Conservation (phyloP, 2,888 invertebrate genomes). For the Mechanitis messenoides region DNA sequence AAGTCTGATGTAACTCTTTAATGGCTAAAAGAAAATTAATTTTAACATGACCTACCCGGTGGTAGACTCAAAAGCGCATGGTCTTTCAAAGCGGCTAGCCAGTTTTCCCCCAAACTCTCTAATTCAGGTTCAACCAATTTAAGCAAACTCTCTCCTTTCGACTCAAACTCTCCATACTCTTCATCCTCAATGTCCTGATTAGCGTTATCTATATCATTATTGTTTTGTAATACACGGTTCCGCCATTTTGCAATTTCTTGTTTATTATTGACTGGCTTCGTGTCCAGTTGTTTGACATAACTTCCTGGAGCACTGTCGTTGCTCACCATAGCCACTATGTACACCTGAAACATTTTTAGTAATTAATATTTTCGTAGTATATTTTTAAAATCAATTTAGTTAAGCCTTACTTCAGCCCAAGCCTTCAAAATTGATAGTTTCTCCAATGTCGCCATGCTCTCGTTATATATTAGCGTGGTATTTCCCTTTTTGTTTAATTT, state of each 20-base stretch:
- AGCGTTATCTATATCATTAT: slow-evolving; percentile 56
- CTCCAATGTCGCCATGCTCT: slow-evolving; percentile 97
- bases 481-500: slow-evolving; percentile 88
- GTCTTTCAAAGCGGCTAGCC: slow-evolving; percentile 96
- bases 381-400: not conserved
- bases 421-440: slow-evolving; percentile 97
- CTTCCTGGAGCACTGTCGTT: slow-evolving; percentile 83
- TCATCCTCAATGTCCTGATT: slow-evolving; percentile 54
- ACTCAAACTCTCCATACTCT: slow-evolving; percentile 85
- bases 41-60: slow-evolving; percentile 68
- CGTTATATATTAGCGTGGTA: slow-evolving; percentile 90
- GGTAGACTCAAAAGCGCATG: slow-evolving; percentile 95
- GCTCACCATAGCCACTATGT: slow-evolving; percentile 94
- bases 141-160: slow-evolving; percentile 87
- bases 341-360: slow-evolving; percentile 77
- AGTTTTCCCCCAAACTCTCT: slow-evolving; percentile 92
- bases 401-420: slow-evolving; percentile 91
- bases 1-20: too few species aligned
- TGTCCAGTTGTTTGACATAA: slow-evolving; percentile 69
- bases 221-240: slow-evolving; percentile 52
- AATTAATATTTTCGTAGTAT: not conserved
- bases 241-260: slow-evolving; percentile 65
- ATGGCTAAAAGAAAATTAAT: not conserved
- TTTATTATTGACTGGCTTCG: slow-evolving; percentile 59
- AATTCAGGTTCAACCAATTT: slow-evolving; percentile 96